Base-by-base conservation (phyloP, 2,797 vertebrate genomes). In the Australoheros facetus region DNA sequence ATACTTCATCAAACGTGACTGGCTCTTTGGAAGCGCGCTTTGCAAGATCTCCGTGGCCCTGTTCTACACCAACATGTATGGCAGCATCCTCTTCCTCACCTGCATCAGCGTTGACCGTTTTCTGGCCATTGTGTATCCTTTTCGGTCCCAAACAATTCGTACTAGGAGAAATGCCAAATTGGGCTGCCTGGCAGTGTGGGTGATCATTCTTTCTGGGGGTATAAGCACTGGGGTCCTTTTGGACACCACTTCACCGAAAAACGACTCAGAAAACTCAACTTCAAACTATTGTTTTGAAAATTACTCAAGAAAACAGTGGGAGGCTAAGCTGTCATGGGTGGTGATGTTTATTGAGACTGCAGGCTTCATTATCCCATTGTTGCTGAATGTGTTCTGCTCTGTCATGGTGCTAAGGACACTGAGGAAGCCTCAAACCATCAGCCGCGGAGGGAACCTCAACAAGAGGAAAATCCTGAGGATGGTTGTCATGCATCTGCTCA, bases 11-110 rank as follows among this genome's bases (percentile, higher is more conserved):
- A 95, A 92, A 7, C 90, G 84, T 0, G 80, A 97, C 4, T 99
- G 98, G 98, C 87, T 96, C 0, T 99, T 99, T 73, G 97, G 97
- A 62, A 90, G 95, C 8, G 57, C 91, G 26, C 94, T 98, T 14
- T 99, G 98, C 94, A 98, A 97, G 93, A 95, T 99, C 83, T 98
- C 98, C 0, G 97, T 98, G 80, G 92, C 97, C 1, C 86, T 98
- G 21, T 99, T 99, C 91, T 98, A 97, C 19, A 99, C 96, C 28
- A 99, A 99, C 82, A 98, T 99, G 98, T 99, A 99, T 0, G 96
- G 98, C 71, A 99, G 98, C 94, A 99, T 99, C 92, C 90, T 99
- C 71, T 99, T 99, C 91, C 95, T 99, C 91, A 99, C 97, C 8
- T 99, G 97, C 91, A 99, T 99, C 89, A 98, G 97, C 1, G 90